Evolutionary conservation across 1,140 invertebrate species (phyloP).

Genomic region (Choristoneura fumiferana): DNA sequence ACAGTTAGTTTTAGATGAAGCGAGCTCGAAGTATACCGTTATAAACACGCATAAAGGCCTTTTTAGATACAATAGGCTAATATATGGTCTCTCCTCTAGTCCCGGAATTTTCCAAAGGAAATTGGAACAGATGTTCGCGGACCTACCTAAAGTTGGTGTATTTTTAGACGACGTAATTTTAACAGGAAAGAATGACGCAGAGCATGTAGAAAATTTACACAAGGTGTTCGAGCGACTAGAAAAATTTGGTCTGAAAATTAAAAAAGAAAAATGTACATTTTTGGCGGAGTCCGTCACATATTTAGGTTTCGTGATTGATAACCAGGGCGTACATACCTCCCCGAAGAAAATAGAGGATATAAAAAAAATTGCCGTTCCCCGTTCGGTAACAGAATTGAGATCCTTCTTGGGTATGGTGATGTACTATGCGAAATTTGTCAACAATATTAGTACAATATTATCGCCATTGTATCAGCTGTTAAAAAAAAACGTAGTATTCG

Average conservation of each 20-base stretch:
- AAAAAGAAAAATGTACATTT: conserved; percentile 39
- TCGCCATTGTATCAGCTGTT: conserved; percentile 45
- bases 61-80: conserved; percentile 4
- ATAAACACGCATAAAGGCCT: conserved; percentile 11
- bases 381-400: conserved; percentile 38
- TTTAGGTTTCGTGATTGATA: conserved; percentile 49
- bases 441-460: conserved; percentile 31
- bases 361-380: conserved; percentile 28
- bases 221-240: conserved; percentile 2
- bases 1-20: not conserved
- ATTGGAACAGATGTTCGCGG: conserved; percentile 14
- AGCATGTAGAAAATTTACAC: not conserved
- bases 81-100: not conserved
- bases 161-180: conserved; percentile 10
- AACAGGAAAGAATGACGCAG: not conserved
- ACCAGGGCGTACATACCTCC: conserved; percentile 36
- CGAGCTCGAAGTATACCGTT: conserved; percentile 12
- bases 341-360: conserved; percentile 11
- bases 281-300: conserved; percentile 32
- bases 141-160: not conserved
- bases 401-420: conserved; percentile 25
- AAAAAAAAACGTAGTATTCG: conserved; percentile 25
- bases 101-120: conserved; percentile 19
- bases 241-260: conserved; percentile 1
- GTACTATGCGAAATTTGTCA: conserved; percentile 47